A percentile compares a stretch with the other conserved stretches of the same genome.
Conservation (phyloP, 2,888 invertebrate species). For the Sturmia bella region DNA sequence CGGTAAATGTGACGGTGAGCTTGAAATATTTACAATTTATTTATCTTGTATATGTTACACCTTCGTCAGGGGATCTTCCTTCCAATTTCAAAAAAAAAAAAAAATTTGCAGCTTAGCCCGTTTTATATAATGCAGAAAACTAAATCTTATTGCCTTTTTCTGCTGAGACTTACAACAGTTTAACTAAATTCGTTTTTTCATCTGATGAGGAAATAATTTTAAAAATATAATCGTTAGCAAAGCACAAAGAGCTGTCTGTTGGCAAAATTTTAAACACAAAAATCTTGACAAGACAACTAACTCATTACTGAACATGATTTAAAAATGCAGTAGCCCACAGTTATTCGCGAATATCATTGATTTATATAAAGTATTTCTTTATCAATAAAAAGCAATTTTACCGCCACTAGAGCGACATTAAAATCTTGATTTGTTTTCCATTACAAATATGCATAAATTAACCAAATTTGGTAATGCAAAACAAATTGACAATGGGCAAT, state of each 20-base stretch:
- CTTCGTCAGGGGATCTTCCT: no score
- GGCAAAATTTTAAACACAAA: constrained; percentile 6
- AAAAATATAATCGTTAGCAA: background rate
- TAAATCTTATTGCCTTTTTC: no score
- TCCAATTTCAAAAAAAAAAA: no score
- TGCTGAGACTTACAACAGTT: no score
- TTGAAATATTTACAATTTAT: no score
- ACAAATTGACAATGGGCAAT: constrained; percentile 57
- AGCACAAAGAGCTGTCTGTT: constrained; percentile 21
- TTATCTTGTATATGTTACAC: no score
- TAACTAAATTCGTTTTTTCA: no score
- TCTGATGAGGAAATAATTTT: no score
- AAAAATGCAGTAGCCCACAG: constrained; percentile 57
- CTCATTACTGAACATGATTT: constrained; percentile 49
- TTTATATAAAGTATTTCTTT: constrained; percentile 36
- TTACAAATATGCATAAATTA: constrained; percentile 66
- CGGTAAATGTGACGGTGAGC: no score
- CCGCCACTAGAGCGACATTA: constrained; percentile 30
- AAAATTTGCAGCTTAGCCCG: no score
- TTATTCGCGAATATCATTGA: constrained; percentile 17
- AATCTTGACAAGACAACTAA: constrained; percentile 31
- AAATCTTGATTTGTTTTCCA: constrained; percentile 30
- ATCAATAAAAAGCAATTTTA: constrained; percentile 24
- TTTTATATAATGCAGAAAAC: no score
- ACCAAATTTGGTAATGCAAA: constrained; percentile 62